A percentile compares a stretch with the other conserved stretches of the same genome.
Evolutionary conservation across 2,797 vertebrate species (phyloP).

Genomic region (Catharus ustulatus): DNA sequence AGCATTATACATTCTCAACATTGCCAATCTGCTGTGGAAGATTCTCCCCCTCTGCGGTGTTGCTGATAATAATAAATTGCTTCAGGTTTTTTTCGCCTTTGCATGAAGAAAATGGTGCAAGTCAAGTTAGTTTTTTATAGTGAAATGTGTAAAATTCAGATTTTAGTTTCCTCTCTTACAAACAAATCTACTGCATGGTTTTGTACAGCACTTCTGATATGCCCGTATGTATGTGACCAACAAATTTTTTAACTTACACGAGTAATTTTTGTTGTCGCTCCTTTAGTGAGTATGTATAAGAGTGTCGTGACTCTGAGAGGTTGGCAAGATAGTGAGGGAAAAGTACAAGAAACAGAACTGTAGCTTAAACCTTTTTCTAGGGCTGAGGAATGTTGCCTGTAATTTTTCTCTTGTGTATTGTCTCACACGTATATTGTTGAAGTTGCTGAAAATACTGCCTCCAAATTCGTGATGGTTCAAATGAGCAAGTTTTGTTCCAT

Average conservation of each 20-base stretch:
- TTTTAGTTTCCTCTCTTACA: rapidly evolving
- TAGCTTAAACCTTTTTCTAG: neutral
- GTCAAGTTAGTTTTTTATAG: neutral
- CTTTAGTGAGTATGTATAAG: rapidly evolving
- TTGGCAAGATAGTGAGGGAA: neutral
- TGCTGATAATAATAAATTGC: neutral
- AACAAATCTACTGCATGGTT: neutral
- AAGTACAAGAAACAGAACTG: neutral
- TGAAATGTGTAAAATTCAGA: rapidly evolving
- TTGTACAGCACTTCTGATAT: rapidly evolving
- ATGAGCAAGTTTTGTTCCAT: neutral
- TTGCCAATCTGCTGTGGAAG: neutral
- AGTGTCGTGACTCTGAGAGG: rapidly evolving
- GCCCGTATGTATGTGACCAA: rapidly evolving
- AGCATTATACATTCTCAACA: rapidly evolving
- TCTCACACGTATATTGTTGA: rapidly evolving
- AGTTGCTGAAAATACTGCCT: neutral
- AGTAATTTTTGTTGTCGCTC: neutral
- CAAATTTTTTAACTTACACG: rapidly evolving
- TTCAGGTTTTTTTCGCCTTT: neutral
- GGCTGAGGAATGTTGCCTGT: neutral
- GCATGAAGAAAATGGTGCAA: rapidly evolving
- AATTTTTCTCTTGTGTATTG: neutral
- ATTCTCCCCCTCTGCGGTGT: rapidly evolving
- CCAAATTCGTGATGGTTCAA: neutral